Evolutionary conservation across 1,140 invertebrate genomes (phyloP), one percentile per base, ranked within the genome.

Genomic region (Ruditapes philippinarum): DNA sequence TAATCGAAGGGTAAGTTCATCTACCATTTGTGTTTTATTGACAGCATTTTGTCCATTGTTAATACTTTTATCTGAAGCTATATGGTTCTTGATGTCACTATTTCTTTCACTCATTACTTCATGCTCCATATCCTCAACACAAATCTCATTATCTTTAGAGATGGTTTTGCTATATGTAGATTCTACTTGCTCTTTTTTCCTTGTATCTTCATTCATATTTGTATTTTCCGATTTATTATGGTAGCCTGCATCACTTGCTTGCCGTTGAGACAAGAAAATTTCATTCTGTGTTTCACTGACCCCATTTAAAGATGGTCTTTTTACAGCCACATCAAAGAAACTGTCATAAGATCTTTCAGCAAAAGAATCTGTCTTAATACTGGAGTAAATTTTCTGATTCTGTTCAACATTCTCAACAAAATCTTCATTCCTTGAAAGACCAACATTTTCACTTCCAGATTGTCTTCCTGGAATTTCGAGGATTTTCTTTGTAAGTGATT

Each of bases 51-150:
- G n/a, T n/a, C n/a, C n/a, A n/a, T n/a, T n/a, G n/a, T n/a, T n/a
- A n/a, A n/a, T n/a, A n/a, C n/a, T n/a, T n/a, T 60, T 65, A 5
- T 4, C 11, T 9, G 28, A 5, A 31, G 25, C 25, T 31, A 19
- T 65, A 22, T 65, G 3, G 3, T 36, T 31, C 33, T 31, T 17
- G 2, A 1, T 40, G 17, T 38, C 12, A 7, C 7, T 28, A 36
- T 3, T 19, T 38, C 22, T 78, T 78, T 78, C 74, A 78, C 17
- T 33, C 17, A 3, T 40, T 25, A 78, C 74, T 78, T 78, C 74
- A 78, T 78, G 5, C 28, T 78, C 74, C 74, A 78, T 78, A 38
- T 78, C 74, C 25, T 78, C 74, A 51, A 78, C 49, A 78, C 74
- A 78, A 25, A 78, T 78, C 45, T 78, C 74, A 78, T 38, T 38